Conservation (phyloP, 2,888 invertebrate species). For the Cantharis flavilabris region DNA sequence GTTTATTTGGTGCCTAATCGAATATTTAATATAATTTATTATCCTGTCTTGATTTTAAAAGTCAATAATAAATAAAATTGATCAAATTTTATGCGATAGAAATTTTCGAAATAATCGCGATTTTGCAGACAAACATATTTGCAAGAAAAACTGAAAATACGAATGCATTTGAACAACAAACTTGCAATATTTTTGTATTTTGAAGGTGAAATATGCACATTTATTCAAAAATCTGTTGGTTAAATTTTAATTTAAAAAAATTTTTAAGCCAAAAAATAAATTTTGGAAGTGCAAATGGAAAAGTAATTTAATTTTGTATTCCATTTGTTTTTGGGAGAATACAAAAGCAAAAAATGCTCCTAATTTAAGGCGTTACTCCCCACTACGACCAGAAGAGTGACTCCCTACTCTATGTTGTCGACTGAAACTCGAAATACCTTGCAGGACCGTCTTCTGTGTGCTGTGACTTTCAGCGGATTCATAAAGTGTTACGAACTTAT, state of each 20-base stretch:
- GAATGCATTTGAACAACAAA: background rate
- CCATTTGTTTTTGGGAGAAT: background rate
- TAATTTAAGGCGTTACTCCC: constrained; percentile 45
- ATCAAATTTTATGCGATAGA: background rate
- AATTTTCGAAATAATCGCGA: background rate
- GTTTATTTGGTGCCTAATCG: background rate
- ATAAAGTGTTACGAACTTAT: constrained; percentile 26
- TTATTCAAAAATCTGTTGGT: background rate
- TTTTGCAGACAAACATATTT: background rate
- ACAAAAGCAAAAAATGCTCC: constrained; percentile 29
- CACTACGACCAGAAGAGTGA: constrained; percentile 35
- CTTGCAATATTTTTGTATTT: background rate
- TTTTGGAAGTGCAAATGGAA: too few relatives aligned
- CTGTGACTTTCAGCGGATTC: constrained; percentile 15
- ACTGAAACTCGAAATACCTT: constrained; percentile 8
- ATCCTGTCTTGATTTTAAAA: background rate
- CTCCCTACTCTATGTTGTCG: constrained; percentile 16
- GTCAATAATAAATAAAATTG: background rate
- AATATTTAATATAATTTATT: too few relatives aligned
- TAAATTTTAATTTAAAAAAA: background rate
- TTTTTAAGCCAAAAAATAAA: background rate
- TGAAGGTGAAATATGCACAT: background rate
- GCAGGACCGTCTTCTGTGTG: constrained; percentile 20
- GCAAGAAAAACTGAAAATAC: background rate
- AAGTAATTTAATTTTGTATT: background rate